Base-by-base conservation (phyloP, 2,113 vertebrate species). In the Lynx canadensis region DNA sequence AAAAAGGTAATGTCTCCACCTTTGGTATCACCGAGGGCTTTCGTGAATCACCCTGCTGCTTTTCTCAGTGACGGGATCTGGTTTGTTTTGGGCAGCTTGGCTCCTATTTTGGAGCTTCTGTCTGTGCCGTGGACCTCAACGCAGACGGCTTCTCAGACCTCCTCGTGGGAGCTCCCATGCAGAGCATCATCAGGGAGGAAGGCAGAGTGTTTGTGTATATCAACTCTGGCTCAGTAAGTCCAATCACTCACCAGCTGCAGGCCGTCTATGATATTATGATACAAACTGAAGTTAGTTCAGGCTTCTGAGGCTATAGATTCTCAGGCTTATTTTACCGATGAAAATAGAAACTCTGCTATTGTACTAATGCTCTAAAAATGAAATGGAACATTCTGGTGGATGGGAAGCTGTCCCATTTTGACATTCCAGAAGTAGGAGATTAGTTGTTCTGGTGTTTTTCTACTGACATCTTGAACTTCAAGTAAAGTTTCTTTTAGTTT, bases 151-250 rank as follows among this genome's bases (percentile, higher is more conserved):
- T 99, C 33, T 99, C 99, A 2, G 99, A 99, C 94, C 98, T 99
- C 50, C 98, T 99, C 10, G 99, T 99, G 0, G 99, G 99, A 13
- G 99, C 99, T 14, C 99, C 99, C 1, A 99, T 99, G 99, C 98
- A 98, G 89, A 99, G 99, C 88, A 98, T 96, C 5, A 36, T 99
- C 94, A 98, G 99, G 97, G 99, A 99, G 97, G 99, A 99, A 97
- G 99, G 99, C 33, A 98, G 99, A 92, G 99, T 99, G 85, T 99
- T 99, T 6, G 99, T 99, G 76, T 99, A 99, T 96, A 99, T 99
- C 97, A 99, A 99, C 98, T 99, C 99, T 38, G 99, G 99, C 86
- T 89, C 94, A 97, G 99, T 99, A 98, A 98, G 99, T 99, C 33
- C 27, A 0, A 2, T 1, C 0, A 1, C 19, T 33, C 0, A 0